Evolutionary conservation across 2,797 vertebrate species (phyloP), one percentile per base, ranked within the genome.

Genomic region (Sebastes ruberrimus): DNA sequence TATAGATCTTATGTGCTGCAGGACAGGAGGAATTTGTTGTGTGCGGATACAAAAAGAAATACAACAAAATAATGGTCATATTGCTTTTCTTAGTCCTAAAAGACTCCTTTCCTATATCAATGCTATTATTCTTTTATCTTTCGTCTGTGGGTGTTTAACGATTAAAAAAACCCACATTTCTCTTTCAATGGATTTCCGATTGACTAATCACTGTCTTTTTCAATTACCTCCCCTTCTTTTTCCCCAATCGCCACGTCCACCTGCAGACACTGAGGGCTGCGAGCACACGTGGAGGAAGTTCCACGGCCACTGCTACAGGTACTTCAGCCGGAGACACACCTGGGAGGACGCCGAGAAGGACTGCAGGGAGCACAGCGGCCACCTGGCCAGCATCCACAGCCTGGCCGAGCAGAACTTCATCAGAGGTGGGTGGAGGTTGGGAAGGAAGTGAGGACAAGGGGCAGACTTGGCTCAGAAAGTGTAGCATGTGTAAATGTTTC

Each of bases 261-360:
- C 69, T 27, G 8, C 92, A 99, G 98, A 98, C 94, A 98, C 97
- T 0, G 97, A 98, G 89, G 97, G 97, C 86, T 99, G 98, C 0
- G 98, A 99, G 78, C 97, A 96, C 71, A 96, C 95, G 22, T 99
- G 98, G 98, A 97, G 96, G 91, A 99, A 99, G 94, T 99, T 99
- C 93, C 98, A 98, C 25, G 98, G 98, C 11, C 97, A 98, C 92
- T 99, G 98, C 90, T 99, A 99, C 93, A 96, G 97, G 23, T 98
- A 98, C 88, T 98, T 98, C 49, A 91, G 96, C 8, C 97, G 96
- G 76, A 95, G 98, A 55, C 97, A 97, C 84, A 97, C 97, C 3
- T 99, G 98, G 98, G 98, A 99, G 90, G 98, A 99, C 0, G 97
- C 97, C 0, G 98, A 99, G 90, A 96, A 97, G 63, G 98, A 98